Conservation (phyloP, 2,888 invertebrate species). For the Lithophane semibrunnea region DNA sequence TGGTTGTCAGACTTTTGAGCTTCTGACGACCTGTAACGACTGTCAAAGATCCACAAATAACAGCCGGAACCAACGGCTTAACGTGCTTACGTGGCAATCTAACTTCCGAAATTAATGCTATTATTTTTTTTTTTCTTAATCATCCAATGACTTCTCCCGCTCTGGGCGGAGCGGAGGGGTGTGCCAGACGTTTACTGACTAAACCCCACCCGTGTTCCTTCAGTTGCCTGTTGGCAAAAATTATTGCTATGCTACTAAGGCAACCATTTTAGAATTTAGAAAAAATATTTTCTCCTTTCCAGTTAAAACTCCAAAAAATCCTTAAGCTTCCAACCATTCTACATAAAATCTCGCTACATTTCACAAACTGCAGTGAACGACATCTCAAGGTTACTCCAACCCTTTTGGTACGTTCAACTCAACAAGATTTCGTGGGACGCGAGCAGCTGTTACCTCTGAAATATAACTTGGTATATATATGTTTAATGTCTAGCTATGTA, state of each 20-base stretch:
- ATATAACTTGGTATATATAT: slow-evolving; percentile 26
- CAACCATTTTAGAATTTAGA: background rate
- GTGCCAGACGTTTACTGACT: too few species aligned
- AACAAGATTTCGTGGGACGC: slow-evolving; percentile 17
- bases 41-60: too few species aligned
- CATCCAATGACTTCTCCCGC: too few species aligned
- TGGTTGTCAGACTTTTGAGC: too few species aligned
- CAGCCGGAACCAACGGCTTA: too few species aligned
- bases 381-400: slow-evolving; percentile 28
- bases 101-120: background rate
- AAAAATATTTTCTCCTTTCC: background rate
- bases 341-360: slow-evolving; percentile 29
- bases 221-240: too few species aligned
- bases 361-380: slow-evolving; percentile 33
- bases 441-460: slow-evolving; percentile 43
- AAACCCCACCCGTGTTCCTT: too few species aligned
- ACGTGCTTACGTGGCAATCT: too few species aligned
- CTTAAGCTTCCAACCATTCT: slow-evolving; percentile 9
- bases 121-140: too few species aligned
- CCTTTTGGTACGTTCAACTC: slow-evolving; percentile 44
- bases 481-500: slow-evolving; percentile 3
- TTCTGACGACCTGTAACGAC: too few species aligned
- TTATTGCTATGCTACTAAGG: background rate
- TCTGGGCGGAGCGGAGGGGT: too few species aligned
- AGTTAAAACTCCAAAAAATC: background rate